Base-by-base conservation (phyloP, 2,888 invertebrate genomes). In the Sericinus montela region DNA sequence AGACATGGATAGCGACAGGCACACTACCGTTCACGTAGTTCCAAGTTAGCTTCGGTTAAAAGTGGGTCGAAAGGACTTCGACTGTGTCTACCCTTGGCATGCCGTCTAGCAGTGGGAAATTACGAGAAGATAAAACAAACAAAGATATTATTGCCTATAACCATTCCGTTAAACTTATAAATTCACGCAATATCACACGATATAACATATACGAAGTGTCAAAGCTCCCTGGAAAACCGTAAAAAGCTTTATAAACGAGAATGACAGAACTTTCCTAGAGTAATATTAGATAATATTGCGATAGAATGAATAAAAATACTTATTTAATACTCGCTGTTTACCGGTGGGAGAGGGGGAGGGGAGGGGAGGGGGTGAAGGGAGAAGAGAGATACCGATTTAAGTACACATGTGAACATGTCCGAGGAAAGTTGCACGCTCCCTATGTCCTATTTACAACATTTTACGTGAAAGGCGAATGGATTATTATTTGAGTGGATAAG, bases 241-340 rank as follows among this genome's bases (percentile, higher is more conserved):
- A 65, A 69, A 67, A 66, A 67, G 62, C 59, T 63, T 63, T 70
- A 61, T 64, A 67, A 67, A 68, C 55, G 66, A 19, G 60, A 62
- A 62, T 59, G 54, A 60, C 53, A 48, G 52, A 67, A 67, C 51
- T 57, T 55, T 51, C 46, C 41, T 38, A 42, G 48, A 28, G 52
- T 52, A 36, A 37, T 51, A 46, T 47, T 37, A 38, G 48, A 52
- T 48, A 48, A 48, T 48, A 48, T 48, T 48, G 42, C 48, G 19
- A 47, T 49, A 45, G 58, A 60, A 64, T 66, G 58, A 63, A 64
- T 66, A 64, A 65, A 62, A 62, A 63, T 54, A 59, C 55, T 55
- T 59, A 61, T 65, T 62, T 59, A 64, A 13, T 32, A 19, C 14
- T 14, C 15, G 37, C 7, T 14, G 11, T 11, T 10, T 32, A 14